Percentiles rank a stretch among this genome's conserved stretches.
Conservation (phyloP, 2,888 invertebrate species). For the Drosophila kuntzei region DNA sequence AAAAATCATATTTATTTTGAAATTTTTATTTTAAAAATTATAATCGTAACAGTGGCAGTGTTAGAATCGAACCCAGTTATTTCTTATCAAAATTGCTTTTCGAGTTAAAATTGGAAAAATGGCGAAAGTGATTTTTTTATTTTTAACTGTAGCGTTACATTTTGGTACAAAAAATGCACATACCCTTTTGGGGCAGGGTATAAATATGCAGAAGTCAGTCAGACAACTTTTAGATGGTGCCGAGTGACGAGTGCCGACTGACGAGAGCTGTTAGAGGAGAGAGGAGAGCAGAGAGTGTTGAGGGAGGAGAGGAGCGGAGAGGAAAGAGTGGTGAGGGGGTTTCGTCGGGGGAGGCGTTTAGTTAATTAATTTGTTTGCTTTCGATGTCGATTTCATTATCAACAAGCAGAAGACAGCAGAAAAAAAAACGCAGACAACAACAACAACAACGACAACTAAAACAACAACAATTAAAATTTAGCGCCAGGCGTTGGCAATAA, state of each 20-base stretch:
- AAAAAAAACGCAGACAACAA: constrained; percentile 16
- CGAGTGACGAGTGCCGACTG: constrained; percentile 22
- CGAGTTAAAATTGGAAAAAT: background rate
- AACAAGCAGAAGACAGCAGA: constrained; percentile 38
- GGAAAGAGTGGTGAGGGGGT: too few relatives aligned
- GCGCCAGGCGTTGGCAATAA: constrained; percentile 63
- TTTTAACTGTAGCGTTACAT: background rate
- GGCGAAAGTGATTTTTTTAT: background rate
- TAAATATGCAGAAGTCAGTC: constrained; percentile 14
- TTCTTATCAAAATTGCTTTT: too few relatives aligned
- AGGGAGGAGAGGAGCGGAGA: background rate
- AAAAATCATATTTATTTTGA: too few relatives aligned
- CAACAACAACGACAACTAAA: background rate
- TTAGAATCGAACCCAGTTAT: too few relatives aligned
- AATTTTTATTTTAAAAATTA: too few relatives aligned
- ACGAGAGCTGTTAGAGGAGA: background rate
- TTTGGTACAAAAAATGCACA: background rate
- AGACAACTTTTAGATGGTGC: constrained; percentile 10
- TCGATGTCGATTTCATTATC: constrained; percentile 56
- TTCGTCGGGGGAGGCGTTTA: constrained; percentile 13
- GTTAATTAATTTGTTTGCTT: constrained; percentile 73
- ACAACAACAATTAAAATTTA: constrained; percentile 29
- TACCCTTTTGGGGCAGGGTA: constrained; percentile 8
- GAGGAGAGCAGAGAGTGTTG: background rate
- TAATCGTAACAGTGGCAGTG: too few relatives aligned